A percentile compares a stretch with the other conserved stretches of the same genome.
Conservation (phyloP, 2,888 invertebrate genomes). For the Leptura quadrifasciata region DNA sequence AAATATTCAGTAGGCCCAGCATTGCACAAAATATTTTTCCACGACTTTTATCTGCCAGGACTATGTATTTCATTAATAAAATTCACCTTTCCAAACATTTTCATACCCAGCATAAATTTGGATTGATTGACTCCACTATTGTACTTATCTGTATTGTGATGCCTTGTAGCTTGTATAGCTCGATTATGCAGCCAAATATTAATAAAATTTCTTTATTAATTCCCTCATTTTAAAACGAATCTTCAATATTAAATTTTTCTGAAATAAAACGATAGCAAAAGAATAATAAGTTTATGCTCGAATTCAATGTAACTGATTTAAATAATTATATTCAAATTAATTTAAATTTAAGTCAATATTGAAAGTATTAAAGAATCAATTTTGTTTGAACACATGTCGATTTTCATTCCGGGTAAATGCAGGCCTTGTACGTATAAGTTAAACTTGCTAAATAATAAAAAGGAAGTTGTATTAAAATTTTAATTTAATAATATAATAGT, state of each 20-base stretch:
- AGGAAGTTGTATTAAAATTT: not conserved
- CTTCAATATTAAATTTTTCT: slow-evolving; percentile 30
- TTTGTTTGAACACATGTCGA: slow-evolving; percentile 41
- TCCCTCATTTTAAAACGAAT: not conserved
- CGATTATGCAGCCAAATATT: not conserved
- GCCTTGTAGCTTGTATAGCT: too few relatives aligned
- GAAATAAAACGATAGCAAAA: slow-evolving; percentile 9
- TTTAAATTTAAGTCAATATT: slow-evolving; percentile 60
- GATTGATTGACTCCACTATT: too few relatives aligned
- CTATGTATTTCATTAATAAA: too few relatives aligned
- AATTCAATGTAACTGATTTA: slow-evolving; percentile 36
- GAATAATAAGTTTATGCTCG: not conserved
- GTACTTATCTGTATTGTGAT: too few relatives aligned
- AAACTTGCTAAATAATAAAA: not conserved
- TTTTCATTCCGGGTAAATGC: slow-evolving; percentile 19
- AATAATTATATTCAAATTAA: slow-evolving; percentile 59
- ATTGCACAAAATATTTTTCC: too few relatives aligned
- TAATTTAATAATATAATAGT: not conserved
- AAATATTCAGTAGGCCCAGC: too few relatives aligned
- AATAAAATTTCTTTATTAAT: not conserved
- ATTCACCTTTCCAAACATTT: too few relatives aligned
- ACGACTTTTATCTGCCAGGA: too few relatives aligned
- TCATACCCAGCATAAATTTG: too few relatives aligned
- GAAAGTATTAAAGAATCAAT: slow-evolving; percentile 47
- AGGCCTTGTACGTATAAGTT: slow-evolving; percentile 19